Evolutionary conservation across 2,888 invertebrate species (phyloP).

Genomic region (Lysandra bellargus): DNA sequence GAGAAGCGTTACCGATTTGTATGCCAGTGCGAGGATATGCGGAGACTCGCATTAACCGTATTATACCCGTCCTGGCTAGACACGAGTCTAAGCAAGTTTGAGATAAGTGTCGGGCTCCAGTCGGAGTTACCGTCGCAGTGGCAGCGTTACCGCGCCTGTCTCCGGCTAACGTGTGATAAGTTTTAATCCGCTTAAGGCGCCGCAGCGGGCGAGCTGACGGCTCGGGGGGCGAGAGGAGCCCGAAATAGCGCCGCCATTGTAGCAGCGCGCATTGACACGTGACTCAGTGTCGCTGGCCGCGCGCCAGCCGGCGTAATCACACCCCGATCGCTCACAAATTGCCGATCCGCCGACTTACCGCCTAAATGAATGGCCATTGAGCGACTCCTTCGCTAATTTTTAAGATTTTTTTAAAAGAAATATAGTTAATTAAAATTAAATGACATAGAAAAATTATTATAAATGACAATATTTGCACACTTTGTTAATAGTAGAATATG

Average conservation of each 20-base stretch:
- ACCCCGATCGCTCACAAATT: slow-evolving; percentile 14
- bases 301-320: background rate
- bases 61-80: background rate
- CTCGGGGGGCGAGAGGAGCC: background rate
- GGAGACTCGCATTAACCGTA: background rate
- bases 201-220: background rate
- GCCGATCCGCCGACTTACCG: background rate
- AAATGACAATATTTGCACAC: too few relatives aligned
- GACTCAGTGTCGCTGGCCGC: slow-evolving; percentile 6
- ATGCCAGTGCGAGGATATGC: background rate
- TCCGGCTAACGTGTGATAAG: background rate
- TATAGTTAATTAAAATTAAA: too few relatives aligned
- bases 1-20: background rate
- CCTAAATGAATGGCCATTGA: background rate
- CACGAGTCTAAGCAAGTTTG: background rate
- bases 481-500: too few relatives aligned
- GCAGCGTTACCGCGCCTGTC: background rate
- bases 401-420: too few relatives aligned
- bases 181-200: slow-evolving; percentile 7
- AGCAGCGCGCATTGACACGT: background rate
- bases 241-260: background rate
- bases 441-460: too few relatives aligned
- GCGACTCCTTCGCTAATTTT: background rate
- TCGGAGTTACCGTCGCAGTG: background rate
- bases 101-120: background rate